These are phyloP conservation scores for Stichopus horrens DNA, from an alignment of 53 echinoderm and acorn worm species.

Conservation along the genomic window DNA sequence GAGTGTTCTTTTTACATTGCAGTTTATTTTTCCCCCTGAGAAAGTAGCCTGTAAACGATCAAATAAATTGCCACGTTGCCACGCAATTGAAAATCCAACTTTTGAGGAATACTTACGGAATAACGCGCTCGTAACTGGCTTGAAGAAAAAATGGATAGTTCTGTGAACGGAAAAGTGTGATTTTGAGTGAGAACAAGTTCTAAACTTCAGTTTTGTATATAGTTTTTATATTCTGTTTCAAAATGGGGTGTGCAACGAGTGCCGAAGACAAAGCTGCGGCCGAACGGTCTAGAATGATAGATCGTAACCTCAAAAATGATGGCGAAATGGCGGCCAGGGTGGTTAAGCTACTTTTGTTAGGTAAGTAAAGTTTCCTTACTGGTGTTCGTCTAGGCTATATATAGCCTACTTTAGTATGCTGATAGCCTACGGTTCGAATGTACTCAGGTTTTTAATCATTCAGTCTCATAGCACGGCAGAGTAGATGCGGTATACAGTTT, in stretches of 20 bases:
- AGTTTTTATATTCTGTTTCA: background rate
- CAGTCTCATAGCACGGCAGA: no score
- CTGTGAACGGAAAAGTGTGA: background rate
- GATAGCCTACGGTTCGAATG: no score
- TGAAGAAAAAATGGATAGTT: slow-evolving; percentile 8
- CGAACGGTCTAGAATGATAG: slow-evolving; percentile 54
- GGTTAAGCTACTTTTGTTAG: slow-evolving; percentile 53
- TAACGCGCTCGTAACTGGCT: background rate
- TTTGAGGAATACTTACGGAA: slow-evolving; percentile 6
- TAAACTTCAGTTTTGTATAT: background rate
- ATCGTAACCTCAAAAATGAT: slow-evolving; percentile 53
- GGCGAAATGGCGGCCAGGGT: slow-evolving; percentile 58
- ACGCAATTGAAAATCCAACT: background rate
- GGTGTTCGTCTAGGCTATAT: no score
- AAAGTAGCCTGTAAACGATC: no score
- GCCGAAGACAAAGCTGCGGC: slow-evolving; percentile 60
- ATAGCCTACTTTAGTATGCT: no score
- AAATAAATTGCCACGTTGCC: no score
- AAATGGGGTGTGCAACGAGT: slow-evolving; percentile 57
- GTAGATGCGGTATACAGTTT: no score
- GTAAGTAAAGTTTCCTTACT: slow-evolving; percentile 15
- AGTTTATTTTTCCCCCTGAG: no score
- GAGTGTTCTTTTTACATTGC: background rate
- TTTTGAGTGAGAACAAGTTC: background rate
- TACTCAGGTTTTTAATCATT: no score